Evolutionary conservation across 2,797 vertebrate genomes (phyloP).

Genomic region (Acrossocheilus fasciatus): DNA sequence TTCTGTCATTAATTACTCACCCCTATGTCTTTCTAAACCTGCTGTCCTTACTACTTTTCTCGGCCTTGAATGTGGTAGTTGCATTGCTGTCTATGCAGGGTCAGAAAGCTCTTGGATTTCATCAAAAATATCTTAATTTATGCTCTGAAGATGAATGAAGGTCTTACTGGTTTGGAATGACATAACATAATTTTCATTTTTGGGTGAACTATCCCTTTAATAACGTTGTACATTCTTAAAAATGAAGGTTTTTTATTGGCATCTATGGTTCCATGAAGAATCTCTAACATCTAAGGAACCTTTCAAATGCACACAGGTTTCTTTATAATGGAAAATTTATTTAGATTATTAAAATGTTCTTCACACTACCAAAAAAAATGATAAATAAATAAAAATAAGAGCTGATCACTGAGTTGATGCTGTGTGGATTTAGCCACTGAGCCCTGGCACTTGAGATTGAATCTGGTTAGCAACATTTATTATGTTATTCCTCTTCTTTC

Average conservation of each 20-base stretch:
- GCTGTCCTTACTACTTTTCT: background rate
- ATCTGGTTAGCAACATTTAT: background rate
- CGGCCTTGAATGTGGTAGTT: background rate
- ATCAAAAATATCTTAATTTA: background rate
- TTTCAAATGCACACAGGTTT: too few relatives aligned
- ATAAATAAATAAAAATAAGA: too few relatives aligned
- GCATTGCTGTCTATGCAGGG: background rate
- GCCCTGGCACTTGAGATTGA: background rate
- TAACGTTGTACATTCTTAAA: too few relatives aligned
- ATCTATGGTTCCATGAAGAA: too few relatives aligned
- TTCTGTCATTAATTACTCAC: background rate
- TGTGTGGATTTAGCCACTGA: background rate
- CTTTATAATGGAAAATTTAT: too few relatives aligned
- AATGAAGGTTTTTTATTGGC: too few relatives aligned
- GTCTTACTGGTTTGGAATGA: background rate
- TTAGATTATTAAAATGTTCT: too few relatives aligned
- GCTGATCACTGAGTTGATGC: too few relatives aligned
- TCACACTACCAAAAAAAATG: too few relatives aligned
- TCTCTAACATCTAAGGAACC: too few relatives aligned
- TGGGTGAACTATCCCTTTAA: too few relatives aligned
- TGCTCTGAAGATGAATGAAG: background rate
- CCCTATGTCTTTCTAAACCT: background rate
- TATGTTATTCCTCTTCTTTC: background rate
- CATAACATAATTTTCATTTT: too few relatives aligned
- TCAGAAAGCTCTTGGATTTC: background rate